Conservation (phyloP, 2,888 invertebrate species). For the Listrodromus nycthemerus region DNA sequence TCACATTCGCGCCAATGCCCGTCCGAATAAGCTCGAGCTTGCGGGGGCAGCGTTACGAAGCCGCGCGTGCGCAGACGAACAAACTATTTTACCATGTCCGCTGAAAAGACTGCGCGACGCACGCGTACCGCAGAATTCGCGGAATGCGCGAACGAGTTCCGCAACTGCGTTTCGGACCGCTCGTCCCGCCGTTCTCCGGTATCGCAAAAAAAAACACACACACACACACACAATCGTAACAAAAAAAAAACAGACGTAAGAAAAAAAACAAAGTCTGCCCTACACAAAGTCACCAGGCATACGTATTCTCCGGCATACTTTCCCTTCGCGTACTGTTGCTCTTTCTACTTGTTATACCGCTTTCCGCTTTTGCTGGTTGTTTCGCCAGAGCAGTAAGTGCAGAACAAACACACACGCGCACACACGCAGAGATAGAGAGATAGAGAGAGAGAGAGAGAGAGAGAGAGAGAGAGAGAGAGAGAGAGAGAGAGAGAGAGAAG, state of each 20-base stretch:
- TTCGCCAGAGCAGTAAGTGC: constrained; percentile 52
- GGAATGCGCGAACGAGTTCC: constrained; percentile 81
- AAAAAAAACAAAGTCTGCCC: constrained; percentile 5
- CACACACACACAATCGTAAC: neutral
- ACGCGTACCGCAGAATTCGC: constrained; percentile 43
- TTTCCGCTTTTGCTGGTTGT: constrained; percentile 48
- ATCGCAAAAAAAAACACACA: neutral
- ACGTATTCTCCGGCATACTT: constrained; percentile 38
- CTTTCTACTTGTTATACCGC: constrained; percentile 46
- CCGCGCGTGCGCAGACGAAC: neutral
- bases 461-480: constrained; percentile 22
- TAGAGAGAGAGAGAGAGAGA: too few relatives aligned
- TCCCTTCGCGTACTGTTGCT: constrained; percentile 52
- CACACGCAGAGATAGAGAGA: constrained; percentile 16
- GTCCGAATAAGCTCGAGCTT: constrained; percentile 35
- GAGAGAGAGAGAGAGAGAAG: neutral
- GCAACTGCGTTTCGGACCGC: constrained; percentile 83
- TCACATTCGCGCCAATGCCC: constrained; percentile 57
- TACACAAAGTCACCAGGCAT: neutral
- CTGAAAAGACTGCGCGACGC: neutral
- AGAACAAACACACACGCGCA: constrained; percentile 13
- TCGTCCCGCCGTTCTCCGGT: constrained; percentile 26
- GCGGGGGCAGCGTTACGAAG: neutral
- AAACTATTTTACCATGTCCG: neutral
- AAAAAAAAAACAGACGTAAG: neutral